Evolutionary conservation across 2,113 vertebrate genomes (phyloP).

Genomic region (Apus apus): DNA sequence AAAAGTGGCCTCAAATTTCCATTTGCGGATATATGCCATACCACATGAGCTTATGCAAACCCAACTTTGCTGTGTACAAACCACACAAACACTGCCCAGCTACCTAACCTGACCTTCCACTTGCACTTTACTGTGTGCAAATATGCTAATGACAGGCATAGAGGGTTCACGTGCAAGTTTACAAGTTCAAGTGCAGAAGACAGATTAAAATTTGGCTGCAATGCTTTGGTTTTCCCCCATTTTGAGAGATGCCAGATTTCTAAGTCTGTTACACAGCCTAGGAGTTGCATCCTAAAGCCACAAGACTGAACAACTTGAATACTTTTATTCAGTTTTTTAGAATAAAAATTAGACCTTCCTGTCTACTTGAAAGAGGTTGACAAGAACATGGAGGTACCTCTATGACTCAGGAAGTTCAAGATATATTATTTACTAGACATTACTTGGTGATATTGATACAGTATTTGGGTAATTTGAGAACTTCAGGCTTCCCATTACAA

Average conservation of each 20-base stretch:
- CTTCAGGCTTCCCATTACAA: neutral
- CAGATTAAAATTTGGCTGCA: neutral
- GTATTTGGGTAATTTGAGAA: neutral
- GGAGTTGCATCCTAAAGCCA: neutral
- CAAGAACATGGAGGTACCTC: neutral
- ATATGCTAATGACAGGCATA: neutral
- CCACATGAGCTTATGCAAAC: rapidly evolving
- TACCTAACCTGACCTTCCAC: neutral
- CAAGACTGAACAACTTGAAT: neutral
- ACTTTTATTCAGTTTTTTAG: neutral
- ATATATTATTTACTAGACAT: neutral
- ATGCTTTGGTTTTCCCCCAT: neutral
- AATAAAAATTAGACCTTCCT: neutral
- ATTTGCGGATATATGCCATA: rapidly evolving
- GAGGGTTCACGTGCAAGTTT: neutral
- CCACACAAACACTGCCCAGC: neutral
- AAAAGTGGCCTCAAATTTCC: neutral
- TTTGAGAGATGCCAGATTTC: neutral
- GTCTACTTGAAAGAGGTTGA: neutral
- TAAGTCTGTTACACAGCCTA: neutral
- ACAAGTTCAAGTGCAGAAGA: neutral
- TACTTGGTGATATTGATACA: neutral
- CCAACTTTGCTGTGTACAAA: neutral
- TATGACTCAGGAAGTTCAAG: neutral
- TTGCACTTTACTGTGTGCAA: neutral